Evolutionary conservation across 1,140 invertebrate species (phyloP).

Genomic region (Cherax destructor): DNA sequence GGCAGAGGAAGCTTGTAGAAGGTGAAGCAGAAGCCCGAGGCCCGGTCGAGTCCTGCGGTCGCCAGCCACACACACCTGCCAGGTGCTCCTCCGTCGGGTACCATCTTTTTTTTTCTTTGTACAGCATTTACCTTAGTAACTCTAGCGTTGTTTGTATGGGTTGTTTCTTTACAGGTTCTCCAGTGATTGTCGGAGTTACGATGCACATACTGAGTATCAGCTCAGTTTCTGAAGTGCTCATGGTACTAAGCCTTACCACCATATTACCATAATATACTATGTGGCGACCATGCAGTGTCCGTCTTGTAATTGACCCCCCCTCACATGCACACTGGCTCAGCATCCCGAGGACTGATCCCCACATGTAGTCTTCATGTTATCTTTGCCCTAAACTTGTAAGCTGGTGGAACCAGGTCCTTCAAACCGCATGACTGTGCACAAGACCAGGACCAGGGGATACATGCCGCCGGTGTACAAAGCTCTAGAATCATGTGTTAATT

Average conservation of each 20-base stretch:
- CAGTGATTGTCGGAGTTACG: conserved; percentile 96
- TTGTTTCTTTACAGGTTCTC: conserved; percentile 88
- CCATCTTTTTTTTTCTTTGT: conserved; percentile 51
- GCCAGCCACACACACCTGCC: conserved; percentile 34
- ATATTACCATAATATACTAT: conserved; percentile 70
- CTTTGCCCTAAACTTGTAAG: neutral
- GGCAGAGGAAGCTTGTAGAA: neutral
- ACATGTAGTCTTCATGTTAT: conserved; percentile 1
- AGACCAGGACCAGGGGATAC: conserved; percentile 15
- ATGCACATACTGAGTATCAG: conserved; percentile 99
- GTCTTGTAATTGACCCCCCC: conserved; percentile 58
- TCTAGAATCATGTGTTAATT: conserved; percentile 11
- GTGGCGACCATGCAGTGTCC: conserved; percentile 72
- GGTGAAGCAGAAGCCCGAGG: neutral
- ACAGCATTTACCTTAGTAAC: conserved; percentile 66
- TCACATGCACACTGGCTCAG: conserved; percentile 57
- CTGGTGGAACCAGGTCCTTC: conserved; percentile 4
- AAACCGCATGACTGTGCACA: conserved; percentile 55
- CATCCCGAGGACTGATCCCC: conserved; percentile 42
- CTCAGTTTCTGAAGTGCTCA: conserved; percentile 98
- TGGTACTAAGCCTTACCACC: conserved; percentile 84
- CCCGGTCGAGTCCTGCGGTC: neutral
- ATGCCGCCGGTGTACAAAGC: neutral
- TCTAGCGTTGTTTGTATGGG: conserved; percentile 69
- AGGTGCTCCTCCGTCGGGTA: conserved; percentile 19